Conservation (phyloP, 2,797 vertebrate species). For the Liparis tanakae region DNA sequence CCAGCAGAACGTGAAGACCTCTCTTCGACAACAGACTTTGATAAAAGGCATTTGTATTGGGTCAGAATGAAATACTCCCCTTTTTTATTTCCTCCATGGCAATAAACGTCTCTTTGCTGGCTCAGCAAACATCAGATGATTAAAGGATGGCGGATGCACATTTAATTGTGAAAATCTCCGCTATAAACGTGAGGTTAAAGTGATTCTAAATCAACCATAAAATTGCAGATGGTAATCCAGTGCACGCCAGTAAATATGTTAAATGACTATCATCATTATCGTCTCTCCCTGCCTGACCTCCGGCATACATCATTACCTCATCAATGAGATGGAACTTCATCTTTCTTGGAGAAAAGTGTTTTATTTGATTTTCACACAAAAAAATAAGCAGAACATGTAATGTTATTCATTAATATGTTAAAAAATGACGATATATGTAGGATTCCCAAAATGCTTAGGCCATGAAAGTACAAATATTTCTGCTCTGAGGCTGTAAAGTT, state of each 20-base stretch:
- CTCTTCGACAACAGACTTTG: slow-evolving; percentile 39
- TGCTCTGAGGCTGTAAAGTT: slow-evolving; percentile 4
- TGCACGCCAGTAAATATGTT: slow-evolving; percentile 88
- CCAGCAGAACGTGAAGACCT: slow-evolving; percentile 24
- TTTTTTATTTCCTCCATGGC: slow-evolving; percentile 25
- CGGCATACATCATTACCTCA: slow-evolving; percentile 89
- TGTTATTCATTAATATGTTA: slow-evolving; percentile 29
- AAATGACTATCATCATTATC: slow-evolving; percentile 89
- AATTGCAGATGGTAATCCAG: slow-evolving; percentile 90
- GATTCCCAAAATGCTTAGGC: background rate
- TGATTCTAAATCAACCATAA: slow-evolving; percentile 90
- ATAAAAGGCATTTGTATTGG: slow-evolving; percentile 43
- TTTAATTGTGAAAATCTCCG: slow-evolving; percentile 80
- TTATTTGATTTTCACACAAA: slow-evolving; percentile 62
- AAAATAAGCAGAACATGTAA: slow-evolving; percentile 46
- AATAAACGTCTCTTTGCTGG: slow-evolving; percentile 66
- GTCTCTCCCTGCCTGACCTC: slow-evolving; percentile 85
- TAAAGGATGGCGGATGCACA: slow-evolving; percentile 71
- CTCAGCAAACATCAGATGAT: slow-evolving; percentile 75
- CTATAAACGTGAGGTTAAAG: slow-evolving; percentile 83
- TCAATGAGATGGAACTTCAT: slow-evolving; percentile 88
- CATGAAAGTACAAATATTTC: background rate
- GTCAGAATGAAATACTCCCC: slow-evolving; percentile 47
- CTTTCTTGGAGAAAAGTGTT: slow-evolving; percentile 73
- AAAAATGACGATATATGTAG: slow-evolving; percentile 9